Evolutionary conservation across 1,140 invertebrate genomes (phyloP).

Genomic region (Thaumatotibia leucotreta): DNA sequence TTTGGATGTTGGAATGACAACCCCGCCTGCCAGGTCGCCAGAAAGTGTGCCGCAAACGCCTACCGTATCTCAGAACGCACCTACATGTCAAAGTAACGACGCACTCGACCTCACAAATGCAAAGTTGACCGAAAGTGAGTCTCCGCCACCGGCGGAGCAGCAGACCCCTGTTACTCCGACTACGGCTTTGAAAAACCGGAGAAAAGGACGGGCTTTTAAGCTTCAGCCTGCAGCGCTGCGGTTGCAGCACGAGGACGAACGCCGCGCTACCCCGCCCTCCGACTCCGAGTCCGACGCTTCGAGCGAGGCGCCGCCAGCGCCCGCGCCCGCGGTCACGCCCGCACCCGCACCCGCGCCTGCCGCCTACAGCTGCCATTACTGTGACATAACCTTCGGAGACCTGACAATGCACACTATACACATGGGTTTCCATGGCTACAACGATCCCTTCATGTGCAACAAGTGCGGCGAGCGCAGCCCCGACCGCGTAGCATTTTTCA

Average conservation of each 20-base stretch:
- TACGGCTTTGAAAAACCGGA: conserved; percentile 79
- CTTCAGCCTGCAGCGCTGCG: conserved; percentile 79
- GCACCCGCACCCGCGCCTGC: conserved; percentile 78
- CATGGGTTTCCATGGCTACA: conserved; percentile 95
- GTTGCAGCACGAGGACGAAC: conserved; percentile 66
- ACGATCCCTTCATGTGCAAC: conserved; percentile 95
- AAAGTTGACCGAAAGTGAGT: conserved; percentile 56
- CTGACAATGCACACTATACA: conserved; percentile 95
- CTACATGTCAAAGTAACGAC: conserved; percentile 53
- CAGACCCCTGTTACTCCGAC: conserved; percentile 52
- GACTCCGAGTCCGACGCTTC: conserved; percentile 66
- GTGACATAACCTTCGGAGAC: conserved; percentile 94
- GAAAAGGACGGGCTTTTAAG: conserved; percentile 89
- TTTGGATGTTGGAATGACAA: conserved; percentile 28
- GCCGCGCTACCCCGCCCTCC: conserved; percentile 45
- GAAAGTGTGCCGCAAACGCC: conserved; percentile 51
- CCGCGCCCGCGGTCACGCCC: conserved; percentile 30
- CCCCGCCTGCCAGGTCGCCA: conserved; percentile 50
- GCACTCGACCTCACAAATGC: conserved; percentile 79
- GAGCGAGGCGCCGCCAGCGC: conserved; percentile 30
- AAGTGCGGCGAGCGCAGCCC: conserved; percentile 91
- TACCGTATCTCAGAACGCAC: conserved; percentile 37
- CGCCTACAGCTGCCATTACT: conserved; percentile 87
- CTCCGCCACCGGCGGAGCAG: conserved; percentile 45
- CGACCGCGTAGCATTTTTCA: conserved; percentile 92